Conservation (phyloP, 2,113 vertebrate genomes). For the Heloderma charlesbogerti region DNA sequence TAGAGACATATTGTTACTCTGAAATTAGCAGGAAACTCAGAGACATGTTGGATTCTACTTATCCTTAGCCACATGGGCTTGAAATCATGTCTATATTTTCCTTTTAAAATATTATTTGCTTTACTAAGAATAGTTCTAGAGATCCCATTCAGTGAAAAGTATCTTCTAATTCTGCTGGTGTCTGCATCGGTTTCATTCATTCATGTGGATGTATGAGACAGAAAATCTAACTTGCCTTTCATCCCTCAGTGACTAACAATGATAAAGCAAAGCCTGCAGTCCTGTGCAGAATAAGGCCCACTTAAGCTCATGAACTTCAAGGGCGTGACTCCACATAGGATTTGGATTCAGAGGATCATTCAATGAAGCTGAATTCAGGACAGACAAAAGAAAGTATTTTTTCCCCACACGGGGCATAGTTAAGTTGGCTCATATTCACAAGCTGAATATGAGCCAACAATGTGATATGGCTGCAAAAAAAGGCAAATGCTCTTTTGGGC, state of each 20-base stretch:
- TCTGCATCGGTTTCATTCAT: neutral
- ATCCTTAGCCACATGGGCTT: neutral
- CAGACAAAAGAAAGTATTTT: too few species aligned
- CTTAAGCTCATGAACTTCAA: neutral
- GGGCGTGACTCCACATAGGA: neutral
- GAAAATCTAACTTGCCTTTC: neutral
- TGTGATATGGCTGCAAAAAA: too few species aligned
- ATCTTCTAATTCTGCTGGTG: neutral
- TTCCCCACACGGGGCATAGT: too few species aligned
- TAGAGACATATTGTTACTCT: accelerated
- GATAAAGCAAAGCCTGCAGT: neutral
- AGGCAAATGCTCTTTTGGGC: too few species aligned
- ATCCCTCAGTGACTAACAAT: neutral
- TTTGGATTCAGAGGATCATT: neutral
- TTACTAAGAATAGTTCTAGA: neutral
- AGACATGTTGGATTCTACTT: neutral
- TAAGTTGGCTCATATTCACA: too few species aligned
- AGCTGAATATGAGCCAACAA: too few species aligned
- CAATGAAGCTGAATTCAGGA: too few species aligned
- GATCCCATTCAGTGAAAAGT: neutral
- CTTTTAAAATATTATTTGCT: neutral
- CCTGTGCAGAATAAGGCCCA: neutral
- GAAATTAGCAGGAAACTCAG: neutral
- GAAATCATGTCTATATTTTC: neutral
- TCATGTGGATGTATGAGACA: neutral